These are phyloP conservation scores for Cyclophora punctaria DNA, from an alignment of 2,888 invertebrate genomes.

Conservation along the genomic window DNA sequence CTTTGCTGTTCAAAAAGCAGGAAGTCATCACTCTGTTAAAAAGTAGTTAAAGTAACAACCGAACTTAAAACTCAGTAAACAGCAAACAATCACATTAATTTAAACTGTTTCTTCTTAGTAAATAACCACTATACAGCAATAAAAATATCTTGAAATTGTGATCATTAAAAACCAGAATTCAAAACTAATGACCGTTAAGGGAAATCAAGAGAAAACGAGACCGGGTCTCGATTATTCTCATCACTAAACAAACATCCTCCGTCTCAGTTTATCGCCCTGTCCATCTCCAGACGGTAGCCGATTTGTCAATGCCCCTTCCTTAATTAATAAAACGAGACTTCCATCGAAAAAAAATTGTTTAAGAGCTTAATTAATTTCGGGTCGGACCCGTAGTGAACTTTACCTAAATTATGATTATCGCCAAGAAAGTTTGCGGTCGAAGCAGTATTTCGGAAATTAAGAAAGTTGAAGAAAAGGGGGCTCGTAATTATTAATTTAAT, in stretches of 20 bases:
- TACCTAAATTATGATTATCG: conserved; percentile 58
- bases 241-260: conserved; percentile 19
- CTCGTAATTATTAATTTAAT: conserved; percentile 25
- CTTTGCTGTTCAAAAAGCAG: too few species aligned
- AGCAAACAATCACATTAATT: neutral
- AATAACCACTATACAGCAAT: neutral
- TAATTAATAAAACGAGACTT: conserved; percentile 67
- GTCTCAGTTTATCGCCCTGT: conserved; percentile 52
- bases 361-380: conserved; percentile 67
- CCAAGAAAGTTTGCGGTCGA: conserved; percentile 41
- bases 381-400: conserved; percentile 39
- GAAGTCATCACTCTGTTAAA: too few species aligned
- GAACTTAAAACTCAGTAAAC: neutral
- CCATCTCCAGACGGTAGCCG: conserved; percentile 65
- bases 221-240: conserved; percentile 4
- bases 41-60: too few species aligned
- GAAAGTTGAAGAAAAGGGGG: conserved; percentile 26
- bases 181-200: neutral
- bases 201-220: conserved; percentile 1
- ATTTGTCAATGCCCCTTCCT: conserved; percentile 69
- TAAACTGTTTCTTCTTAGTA: neutral
- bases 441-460: conserved; percentile 30
- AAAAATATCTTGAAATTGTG: neutral
- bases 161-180: neutral
- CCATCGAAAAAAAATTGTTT: conserved; percentile 53